Percentiles rank a stretch among this genome's conserved stretches.
Conservation (phyloP, 2,113 vertebrate species). For the Austrofundulus limnaeus region DNA sequence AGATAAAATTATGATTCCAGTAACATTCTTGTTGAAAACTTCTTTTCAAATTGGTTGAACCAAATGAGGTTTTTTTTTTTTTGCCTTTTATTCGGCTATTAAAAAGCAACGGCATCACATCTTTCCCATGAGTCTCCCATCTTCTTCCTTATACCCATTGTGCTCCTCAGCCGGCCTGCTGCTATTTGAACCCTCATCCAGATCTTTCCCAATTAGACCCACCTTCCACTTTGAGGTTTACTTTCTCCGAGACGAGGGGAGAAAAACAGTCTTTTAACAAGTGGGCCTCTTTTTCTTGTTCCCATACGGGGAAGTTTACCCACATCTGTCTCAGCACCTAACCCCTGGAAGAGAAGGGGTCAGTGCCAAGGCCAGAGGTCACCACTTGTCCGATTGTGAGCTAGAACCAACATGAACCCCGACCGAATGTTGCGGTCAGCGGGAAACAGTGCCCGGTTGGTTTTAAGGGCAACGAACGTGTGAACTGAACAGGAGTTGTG, state of each 20-base stretch:
- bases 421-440: constrained; percentile 57
- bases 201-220: constrained; percentile 77
- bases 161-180: constrained; percentile 44
- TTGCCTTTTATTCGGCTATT: constrained; percentile 53
- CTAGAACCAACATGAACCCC: constrained; percentile 76
- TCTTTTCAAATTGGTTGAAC: constrained; percentile 17
- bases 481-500: constrained; percentile 73
- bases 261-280: constrained; percentile 76
- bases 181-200: constrained; percentile 70
- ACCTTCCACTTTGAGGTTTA: constrained; percentile 72
- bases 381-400: constrained; percentile 74
- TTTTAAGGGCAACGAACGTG: constrained; percentile 74
- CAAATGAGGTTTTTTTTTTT: constrained; percentile 40
- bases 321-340: constrained; percentile 80
- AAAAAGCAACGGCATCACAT: constrained; percentile 39
- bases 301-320: constrained; percentile 77
- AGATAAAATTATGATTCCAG: neutral
- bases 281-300: constrained; percentile 74
- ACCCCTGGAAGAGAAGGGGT: constrained; percentile 77
- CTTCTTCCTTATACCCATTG: constrained; percentile 62
- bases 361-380: constrained; percentile 73
- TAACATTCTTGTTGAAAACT: neutral
- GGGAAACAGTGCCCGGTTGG: constrained; percentile 58
- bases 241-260: constrained; percentile 56
- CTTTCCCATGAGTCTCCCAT: constrained; percentile 49